phyloP scores from a whole-genome alignment of 2,113 vertebrate genomes.

The Hypomesus transpacificus region DNA sequence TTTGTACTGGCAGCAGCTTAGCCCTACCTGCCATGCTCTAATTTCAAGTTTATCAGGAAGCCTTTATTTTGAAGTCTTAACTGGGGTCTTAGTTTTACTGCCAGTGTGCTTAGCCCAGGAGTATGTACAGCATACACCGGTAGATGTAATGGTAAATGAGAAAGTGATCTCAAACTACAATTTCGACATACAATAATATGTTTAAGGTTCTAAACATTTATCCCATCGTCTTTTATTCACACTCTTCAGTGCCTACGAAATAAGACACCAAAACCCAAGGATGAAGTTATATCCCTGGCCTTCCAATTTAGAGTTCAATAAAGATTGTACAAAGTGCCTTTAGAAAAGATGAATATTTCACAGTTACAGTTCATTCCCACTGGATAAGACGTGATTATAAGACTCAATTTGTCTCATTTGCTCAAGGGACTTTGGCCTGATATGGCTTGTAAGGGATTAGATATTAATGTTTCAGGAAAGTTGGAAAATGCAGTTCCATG shows the following conservation, averaged over 20 bases:
- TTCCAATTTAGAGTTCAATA: slow-evolving; percentile 16
- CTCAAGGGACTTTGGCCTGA: slow-evolving; percentile 60
- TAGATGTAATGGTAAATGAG: no score
- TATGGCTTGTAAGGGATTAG: slow-evolving; percentile 56
- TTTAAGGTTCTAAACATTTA: no score
- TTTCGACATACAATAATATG: no score
- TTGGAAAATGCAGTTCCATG: slow-evolving; percentile 47
- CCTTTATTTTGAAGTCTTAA: no score
- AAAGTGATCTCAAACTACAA: no score
- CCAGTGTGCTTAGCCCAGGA: no score
- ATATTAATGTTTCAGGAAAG: slow-evolving; percentile 20
- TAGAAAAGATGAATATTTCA: slow-evolving; percentile 31
- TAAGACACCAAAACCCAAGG: neutral
- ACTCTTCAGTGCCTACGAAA: neutral
- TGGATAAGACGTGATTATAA: slow-evolving; percentile 49
- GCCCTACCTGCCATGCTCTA: neutral
- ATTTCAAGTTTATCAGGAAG: no score
- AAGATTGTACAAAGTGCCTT: neutral
- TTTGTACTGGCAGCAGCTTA: neutral
- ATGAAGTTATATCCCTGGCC: neutral
- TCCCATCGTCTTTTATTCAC: no score
- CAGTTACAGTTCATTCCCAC: slow-evolving; percentile 26
- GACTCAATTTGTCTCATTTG: slow-evolving; percentile 63
- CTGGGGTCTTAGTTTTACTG: no score
- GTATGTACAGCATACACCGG: no score